Conservation (phyloP, 2,797 vertebrate species). For the Alauda arvensis region DNA sequence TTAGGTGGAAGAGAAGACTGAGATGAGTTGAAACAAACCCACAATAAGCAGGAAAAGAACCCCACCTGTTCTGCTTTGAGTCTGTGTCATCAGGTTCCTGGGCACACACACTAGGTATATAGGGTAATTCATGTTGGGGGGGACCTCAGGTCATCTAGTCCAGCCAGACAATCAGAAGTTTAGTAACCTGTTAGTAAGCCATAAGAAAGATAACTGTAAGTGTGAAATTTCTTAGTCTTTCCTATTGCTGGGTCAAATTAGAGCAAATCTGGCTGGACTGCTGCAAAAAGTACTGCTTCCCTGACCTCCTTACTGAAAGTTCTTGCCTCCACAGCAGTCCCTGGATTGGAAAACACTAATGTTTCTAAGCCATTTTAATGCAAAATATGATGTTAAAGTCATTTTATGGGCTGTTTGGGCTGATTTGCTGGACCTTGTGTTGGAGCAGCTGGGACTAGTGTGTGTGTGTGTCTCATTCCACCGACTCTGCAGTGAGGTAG, state of each 20-base stretch:
- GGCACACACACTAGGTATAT: accelerated
- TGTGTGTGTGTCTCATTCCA: background rate
- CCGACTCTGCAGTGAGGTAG: background rate
- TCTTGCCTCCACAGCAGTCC: background rate
- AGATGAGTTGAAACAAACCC: background rate
- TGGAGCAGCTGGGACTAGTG: background rate
- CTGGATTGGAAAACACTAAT: background rate
- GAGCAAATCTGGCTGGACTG: background rate
- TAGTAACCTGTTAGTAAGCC: background rate
- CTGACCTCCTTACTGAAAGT: background rate
- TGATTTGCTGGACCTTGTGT: background rate
- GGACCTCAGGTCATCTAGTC: background rate
- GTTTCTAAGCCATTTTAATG: background rate
- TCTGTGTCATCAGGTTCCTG: background rate
- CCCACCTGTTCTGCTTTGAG: background rate
- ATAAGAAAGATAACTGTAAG: background rate
- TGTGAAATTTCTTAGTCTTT: background rate
- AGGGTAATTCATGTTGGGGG: background rate
- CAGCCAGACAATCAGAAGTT: background rate
- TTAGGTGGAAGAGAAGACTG: background rate
- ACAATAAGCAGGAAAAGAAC: background rate
- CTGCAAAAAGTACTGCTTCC: background rate
- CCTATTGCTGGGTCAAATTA: background rate
- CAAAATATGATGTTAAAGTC: background rate
- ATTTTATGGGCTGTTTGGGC: background rate